Evolutionary conservation across 2,888 invertebrate genomes (phyloP).

Genomic region (Teinopalpus imperialis): DNA sequence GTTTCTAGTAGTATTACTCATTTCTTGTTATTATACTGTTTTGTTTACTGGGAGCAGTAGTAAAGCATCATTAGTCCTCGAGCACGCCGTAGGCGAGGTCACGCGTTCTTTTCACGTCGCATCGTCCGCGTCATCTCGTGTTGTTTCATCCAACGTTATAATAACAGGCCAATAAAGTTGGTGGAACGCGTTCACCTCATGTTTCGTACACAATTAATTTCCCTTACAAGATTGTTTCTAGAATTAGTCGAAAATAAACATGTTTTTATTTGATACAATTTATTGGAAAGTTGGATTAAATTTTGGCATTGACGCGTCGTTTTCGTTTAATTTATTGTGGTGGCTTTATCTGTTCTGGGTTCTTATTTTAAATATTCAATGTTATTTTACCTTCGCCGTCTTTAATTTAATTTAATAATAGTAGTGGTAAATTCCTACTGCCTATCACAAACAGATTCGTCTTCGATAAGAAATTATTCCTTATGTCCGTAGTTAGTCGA

Average conservation of each 20-base stretch:
- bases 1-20: conserved; percentile 8
- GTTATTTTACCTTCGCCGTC: no score
- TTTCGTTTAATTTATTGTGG: not conserved
- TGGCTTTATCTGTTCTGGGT: not conserved
- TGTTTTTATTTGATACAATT: conserved; percentile 5
- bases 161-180: conserved; percentile 23
- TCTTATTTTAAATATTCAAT: not conserved
- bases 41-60: conserved; percentile 17
- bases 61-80: conserved; percentile 20
- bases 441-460: no score
- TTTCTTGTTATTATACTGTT: conserved; percentile 14
- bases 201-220: conserved; percentile 11
- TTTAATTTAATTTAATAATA: no score
- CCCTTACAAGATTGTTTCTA: conserved; percentile 6
- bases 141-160: conserved; percentile 21
- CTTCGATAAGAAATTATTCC: no score
- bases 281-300: not conserved
- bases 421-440: no score
- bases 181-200: conserved; percentile 7
- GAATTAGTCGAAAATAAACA: not conserved
- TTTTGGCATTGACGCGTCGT: conserved; percentile 4
- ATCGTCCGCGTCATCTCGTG: conserved; percentile 17
- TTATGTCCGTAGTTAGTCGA: no score
- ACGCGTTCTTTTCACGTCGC: conserved; percentile 18
- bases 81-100: conserved; percentile 20